A percentile compares a stretch with the other conserved stretches of the same genome.
phyloP scores from a whole-genome alignment of 2,797 vertebrate species.

The Hirundo rustica region DNA sequence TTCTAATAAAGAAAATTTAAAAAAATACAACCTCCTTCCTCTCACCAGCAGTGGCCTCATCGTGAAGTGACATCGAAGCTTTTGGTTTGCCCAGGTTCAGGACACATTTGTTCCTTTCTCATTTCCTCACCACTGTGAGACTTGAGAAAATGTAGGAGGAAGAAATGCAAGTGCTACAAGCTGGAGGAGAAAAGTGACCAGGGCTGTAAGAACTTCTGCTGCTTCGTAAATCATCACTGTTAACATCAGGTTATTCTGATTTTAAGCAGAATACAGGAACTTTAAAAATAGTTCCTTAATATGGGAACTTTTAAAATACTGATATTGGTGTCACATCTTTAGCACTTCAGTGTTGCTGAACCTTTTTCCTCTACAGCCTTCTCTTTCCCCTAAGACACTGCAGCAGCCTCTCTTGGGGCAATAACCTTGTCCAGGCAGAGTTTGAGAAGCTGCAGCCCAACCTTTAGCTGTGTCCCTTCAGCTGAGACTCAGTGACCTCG shows the following conservation, averaged over 20 bases:
- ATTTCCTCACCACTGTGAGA: not conserved
- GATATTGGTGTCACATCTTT: not conserved
- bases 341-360: not conserved
- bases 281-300: not conserved
- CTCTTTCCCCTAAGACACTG: not conserved
- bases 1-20: not conserved
- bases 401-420: not conserved
- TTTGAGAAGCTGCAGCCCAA: not conserved
- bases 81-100: conserved; percentile 6
- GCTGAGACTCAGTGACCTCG: not conserved
- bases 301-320: not conserved
- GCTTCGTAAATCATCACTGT: not conserved
- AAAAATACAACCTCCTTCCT: not conserved
- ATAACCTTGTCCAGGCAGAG: not conserved
- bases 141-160: not conserved
- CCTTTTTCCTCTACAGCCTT: not conserved
- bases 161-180: not conserved
- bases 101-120: not conserved
- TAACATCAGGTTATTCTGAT: not conserved
- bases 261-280: not conserved
- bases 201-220: not conserved
- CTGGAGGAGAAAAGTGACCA: not conserved
- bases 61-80: not conserved
- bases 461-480: not conserved
- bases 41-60: conserved; percentile 15